A percentile compares a stretch with the other conserved stretches of the same genome.
phyloP scores from a whole-genome alignment of 2,113 vertebrate species.

The Cryptotis parvus region DNA sequence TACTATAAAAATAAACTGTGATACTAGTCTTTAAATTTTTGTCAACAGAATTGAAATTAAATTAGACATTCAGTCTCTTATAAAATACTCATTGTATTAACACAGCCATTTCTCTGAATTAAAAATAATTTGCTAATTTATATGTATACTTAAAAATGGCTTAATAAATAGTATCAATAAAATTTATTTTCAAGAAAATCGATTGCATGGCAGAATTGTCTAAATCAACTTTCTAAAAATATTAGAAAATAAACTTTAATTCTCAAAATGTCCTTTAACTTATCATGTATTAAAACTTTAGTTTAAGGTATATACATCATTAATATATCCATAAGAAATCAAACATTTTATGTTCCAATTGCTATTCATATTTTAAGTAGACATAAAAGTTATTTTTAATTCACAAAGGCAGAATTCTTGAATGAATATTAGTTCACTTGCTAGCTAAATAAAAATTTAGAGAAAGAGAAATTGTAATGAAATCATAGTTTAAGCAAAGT shows the following conservation, averaged over 20 bases:
- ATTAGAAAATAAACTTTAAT: neutral
- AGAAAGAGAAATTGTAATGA: constrained; percentile 22
- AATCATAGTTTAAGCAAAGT: constrained; percentile 6
- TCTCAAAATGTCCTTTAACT: neutral
- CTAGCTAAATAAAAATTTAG: neutral
- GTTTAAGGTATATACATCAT: neutral
- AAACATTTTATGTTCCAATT: neutral
- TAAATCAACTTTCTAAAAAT: constrained; percentile 24
- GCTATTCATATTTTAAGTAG: neutral
- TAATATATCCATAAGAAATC: neutral
- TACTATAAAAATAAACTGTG: constrained; percentile 47
- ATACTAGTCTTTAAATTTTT: constrained; percentile 28
- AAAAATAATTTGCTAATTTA: constrained; percentile 31
- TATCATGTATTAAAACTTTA: neutral
- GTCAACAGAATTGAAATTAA: neutral
- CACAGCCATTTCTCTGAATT: constrained; percentile 31
- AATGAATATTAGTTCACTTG: constrained; percentile 38
- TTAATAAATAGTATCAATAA: neutral
- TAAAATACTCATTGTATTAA: neutral
- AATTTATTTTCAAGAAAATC: neutral
- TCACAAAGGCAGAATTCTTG: neutral
- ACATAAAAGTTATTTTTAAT: neutral
- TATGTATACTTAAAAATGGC: neutral
- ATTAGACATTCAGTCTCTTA: constrained; percentile 9
- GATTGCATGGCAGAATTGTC: neutral